Percentiles rank a stretch among this genome's conserved stretches.
Conservation (phyloP, 2,113 vertebrate species). For the Dicrurus megarhynchus region DNA sequence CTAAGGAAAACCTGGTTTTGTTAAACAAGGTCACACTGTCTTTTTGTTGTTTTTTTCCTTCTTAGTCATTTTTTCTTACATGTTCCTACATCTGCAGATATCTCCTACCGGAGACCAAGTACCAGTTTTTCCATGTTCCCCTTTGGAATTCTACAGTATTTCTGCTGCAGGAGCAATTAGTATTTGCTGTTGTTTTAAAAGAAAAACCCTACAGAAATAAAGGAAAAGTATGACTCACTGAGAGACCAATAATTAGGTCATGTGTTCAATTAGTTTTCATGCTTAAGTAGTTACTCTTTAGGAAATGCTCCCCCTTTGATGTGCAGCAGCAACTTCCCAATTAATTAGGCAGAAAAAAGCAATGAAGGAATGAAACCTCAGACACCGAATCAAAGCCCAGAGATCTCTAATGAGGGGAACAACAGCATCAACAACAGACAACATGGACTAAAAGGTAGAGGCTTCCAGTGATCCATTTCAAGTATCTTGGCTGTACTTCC, state of each 20-base stretch:
- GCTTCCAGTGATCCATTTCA: slow-evolving; percentile 4
- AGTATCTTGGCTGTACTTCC: neutral
- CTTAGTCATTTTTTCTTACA: neutral
- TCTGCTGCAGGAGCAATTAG: slow-evolving; percentile 32
- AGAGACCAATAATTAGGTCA: slow-evolving; percentile 71
- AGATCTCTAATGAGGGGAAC: slow-evolving; percentile 52
- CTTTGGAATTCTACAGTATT: slow-evolving; percentile 5
- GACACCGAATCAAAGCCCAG: slow-evolving; percentile 45
- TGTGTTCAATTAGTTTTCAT: slow-evolving; percentile 67
- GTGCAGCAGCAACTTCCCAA: slow-evolving; percentile 38
- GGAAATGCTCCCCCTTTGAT: slow-evolving; percentile 63
- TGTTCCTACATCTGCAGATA: neutral
- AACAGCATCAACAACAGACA: slow-evolving; percentile 22
- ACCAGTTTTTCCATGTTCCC: neutral
- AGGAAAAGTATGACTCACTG: slow-evolving; percentile 53
- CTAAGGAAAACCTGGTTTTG: slow-evolving; percentile 7
- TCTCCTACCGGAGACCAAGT: neutral
- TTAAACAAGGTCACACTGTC: slow-evolving; percentile 26
- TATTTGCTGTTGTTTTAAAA: slow-evolving; percentile 56
- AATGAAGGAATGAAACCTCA: slow-evolving; percentile 46
- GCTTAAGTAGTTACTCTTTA: slow-evolving; percentile 53
- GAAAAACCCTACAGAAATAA: slow-evolving; percentile 57
- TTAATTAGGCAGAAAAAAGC: slow-evolving; percentile 57
- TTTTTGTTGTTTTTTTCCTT: neutral
- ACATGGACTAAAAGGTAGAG: neutral